Conservation (phyloP, 1,140 invertebrate species). For the Hyphantria cunea region DNA sequence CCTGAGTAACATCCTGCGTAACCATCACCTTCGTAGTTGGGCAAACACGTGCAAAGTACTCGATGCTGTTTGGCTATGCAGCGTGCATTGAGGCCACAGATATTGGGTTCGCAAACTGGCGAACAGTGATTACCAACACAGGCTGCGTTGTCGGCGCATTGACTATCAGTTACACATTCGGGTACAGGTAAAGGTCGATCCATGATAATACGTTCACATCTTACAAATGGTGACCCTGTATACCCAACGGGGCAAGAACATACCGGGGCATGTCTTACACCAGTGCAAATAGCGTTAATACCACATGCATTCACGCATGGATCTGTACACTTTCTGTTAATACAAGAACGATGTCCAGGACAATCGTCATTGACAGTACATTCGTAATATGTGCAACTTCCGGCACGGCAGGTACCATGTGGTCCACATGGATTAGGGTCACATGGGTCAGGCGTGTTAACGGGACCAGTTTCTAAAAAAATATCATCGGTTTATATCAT, state of each 20-base stretch:
- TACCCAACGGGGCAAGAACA: conserved; percentile 87
- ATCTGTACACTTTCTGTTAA: conserved; percentile 90
- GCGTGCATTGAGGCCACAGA: conserved; percentile 91
- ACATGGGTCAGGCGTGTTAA: conserved; percentile 85
- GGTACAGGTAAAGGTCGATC: conserved; percentile 83
- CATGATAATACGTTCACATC: conserved; percentile 83
- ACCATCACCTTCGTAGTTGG: conserved; percentile 93
- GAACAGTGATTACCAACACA: conserved; percentile 90
- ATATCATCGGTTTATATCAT: background rate
- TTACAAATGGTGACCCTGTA: conserved; percentile 89
- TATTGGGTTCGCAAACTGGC: conserved; percentile 88
- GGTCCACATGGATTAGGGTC: conserved; percentile 90
- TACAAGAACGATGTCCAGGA: conserved; percentile 90
- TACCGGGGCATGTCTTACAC: conserved; percentile 90
- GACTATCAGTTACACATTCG: conserved; percentile 89
- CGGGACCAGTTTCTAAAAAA: conserved; percentile 41
- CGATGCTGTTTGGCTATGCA: conserved; percentile 92
- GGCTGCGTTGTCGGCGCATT: conserved; percentile 93
- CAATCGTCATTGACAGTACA: conserved; percentile 93
- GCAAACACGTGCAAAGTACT: conserved; percentile 91
- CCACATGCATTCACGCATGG: conserved; percentile 92
- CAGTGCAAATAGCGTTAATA: conserved; percentile 90
- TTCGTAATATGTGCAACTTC: conserved; percentile 91
- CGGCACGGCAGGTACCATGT: conserved; percentile 91
- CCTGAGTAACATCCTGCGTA: conserved; percentile 89